These are phyloP conservation scores for Acipenser transmontanus DNA, from an alignment of 2,797 vertebrate genomes.

Conservation along the genomic window DNA sequence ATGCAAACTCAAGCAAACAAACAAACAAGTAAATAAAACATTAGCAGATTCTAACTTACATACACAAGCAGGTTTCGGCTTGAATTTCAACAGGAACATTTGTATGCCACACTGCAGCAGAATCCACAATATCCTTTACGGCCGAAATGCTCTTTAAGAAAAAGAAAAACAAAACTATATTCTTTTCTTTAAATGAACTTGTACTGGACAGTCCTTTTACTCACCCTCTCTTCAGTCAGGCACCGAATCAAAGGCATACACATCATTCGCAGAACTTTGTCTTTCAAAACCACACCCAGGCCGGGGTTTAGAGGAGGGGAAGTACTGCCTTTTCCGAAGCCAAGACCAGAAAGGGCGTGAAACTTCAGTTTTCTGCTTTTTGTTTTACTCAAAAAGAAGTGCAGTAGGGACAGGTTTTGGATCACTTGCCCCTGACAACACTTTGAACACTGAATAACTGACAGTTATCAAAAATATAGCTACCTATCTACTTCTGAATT, in stretches of 20 bases:
- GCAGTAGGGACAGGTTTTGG: constrained; percentile 25
- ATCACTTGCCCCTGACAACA: too few relatives aligned
- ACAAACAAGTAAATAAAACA: not conserved
- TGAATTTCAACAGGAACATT: constrained; percentile 2
- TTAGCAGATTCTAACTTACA: constrained; percentile 19
- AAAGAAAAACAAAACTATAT: constrained; percentile 2
- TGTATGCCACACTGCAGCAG: not conserved
- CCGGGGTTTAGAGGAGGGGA: constrained; percentile 44
- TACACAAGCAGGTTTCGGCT: constrained; percentile 16
- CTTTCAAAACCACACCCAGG: constrained; percentile 66
- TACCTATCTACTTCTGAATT: too few relatives aligned
- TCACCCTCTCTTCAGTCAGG: constrained; percentile 59
- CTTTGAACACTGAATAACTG: too few relatives aligned
- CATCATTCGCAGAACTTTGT: constrained; percentile 69
- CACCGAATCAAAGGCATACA: constrained; percentile 53
- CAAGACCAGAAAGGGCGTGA: constrained; percentile 47
- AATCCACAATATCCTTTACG: constrained; percentile 16
- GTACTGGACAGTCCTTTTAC: constrained; percentile 40
- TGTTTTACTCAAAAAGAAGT: constrained; percentile 38
- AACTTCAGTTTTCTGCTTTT: constrained; percentile 57
- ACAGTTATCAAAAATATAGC: too few relatives aligned
- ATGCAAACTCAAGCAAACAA: not conserved
- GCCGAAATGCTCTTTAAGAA: not conserved
- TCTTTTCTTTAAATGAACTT: too few relatives aligned
- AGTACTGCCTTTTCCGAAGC: constrained; percentile 58